These are phyloP conservation scores for Magallana angulata DNA, from an alignment of 1,140 invertebrate genomes.

Conservation along the genomic window DNA sequence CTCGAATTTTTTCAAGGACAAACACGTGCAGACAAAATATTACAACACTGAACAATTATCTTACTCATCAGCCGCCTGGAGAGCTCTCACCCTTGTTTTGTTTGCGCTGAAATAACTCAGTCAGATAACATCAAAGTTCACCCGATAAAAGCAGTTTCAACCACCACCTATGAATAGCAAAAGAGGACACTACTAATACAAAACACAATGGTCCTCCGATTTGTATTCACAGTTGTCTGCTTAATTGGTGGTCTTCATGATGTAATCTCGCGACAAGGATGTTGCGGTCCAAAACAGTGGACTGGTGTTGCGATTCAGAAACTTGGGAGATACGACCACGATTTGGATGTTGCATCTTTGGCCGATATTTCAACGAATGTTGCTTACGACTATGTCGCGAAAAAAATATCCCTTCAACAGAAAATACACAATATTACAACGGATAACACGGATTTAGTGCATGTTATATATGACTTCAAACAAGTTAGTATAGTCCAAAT, in stretches of 20 bases:
- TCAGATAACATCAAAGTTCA: background rate
- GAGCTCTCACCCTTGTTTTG: no score
- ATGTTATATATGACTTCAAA: background rate
- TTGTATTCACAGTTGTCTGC: background rate
- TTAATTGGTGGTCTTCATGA: background rate
- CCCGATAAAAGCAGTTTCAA: conserved; percentile 20
- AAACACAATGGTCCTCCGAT: background rate
- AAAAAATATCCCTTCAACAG: conserved; percentile 3
- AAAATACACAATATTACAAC: background rate
- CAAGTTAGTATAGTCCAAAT: background rate
- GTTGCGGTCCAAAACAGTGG: background rate
- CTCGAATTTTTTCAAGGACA: no score
- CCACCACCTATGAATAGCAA: background rate
- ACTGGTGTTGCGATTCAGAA: conserved; percentile 19
- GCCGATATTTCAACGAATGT: background rate
- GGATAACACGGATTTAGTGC: background rate
- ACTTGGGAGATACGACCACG: background rate
- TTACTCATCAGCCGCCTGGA: no score
- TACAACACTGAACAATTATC: no score
- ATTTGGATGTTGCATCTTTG: conserved; percentile 3
- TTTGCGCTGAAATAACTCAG: no score
- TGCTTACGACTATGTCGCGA: background rate
- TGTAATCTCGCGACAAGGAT: background rate
- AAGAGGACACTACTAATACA: background rate
- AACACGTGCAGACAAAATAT: no score